These are phyloP conservation scores for Unio pictorum DNA, from an alignment of 2,888 invertebrate species.

Conservation along the genomic window DNA sequence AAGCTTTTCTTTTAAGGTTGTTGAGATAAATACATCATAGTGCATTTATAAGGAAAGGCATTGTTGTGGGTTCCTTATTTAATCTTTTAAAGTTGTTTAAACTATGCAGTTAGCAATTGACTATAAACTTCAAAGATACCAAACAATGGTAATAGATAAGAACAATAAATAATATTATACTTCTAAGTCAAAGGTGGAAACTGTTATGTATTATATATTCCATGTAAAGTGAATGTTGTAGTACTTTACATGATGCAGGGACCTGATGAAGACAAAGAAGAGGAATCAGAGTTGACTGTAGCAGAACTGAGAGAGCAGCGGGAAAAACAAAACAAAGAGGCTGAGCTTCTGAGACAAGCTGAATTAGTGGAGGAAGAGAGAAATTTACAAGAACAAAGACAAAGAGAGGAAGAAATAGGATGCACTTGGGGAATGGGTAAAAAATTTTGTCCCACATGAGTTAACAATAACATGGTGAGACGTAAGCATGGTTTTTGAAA, in stretches of 20 bases:
- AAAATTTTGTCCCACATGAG: not conserved
- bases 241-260: slow-evolving; percentile 75
- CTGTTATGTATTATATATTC: not conserved
- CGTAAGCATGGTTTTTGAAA: too few species aligned
- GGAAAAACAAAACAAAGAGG: slow-evolving; percentile 63
- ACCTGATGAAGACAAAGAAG: slow-evolving; percentile 88
- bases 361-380: slow-evolving; percentile 70
- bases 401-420: slow-evolving; percentile 76
- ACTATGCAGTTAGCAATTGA: too few species aligned
- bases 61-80: too few species aligned
- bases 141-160: too few species aligned
- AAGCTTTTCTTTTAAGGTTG: too few species aligned
- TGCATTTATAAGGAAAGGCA: too few species aligned
- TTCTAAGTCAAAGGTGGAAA: too few species aligned
- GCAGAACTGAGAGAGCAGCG: slow-evolving; percentile 69
- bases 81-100: too few species aligned
- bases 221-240: not conserved
- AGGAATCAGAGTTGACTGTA: slow-evolving; percentile 84
- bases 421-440: slow-evolving; percentile 94
- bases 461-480: too few species aligned
- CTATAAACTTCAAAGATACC: too few species aligned
- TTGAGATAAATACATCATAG: too few species aligned
- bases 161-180: too few species aligned
- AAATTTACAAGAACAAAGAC: slow-evolving; percentile 72
- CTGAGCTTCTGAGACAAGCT: slow-evolving; percentile 60